phyloP scores from a whole-genome alignment of 2,888 invertebrate genomes.

The Drosophila siamana region DNA sequence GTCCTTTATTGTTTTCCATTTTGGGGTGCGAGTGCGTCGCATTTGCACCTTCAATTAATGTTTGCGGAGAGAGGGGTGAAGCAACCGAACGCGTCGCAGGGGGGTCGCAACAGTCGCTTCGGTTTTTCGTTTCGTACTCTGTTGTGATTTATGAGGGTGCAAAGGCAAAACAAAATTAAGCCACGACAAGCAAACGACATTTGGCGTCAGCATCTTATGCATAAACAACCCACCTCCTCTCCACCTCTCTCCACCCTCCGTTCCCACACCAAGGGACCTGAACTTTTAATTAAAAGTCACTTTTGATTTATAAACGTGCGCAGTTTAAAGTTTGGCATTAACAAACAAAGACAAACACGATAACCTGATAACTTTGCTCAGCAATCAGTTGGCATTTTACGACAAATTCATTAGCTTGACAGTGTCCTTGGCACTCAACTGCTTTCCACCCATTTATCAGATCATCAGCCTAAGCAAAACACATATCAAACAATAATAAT shows the following conservation, averaged over 20 bases:
- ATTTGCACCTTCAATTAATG: constrained; percentile 81
- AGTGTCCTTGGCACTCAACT: not conserved
- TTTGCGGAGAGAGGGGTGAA: constrained; percentile 35
- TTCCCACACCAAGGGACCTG: constrained; percentile 44
- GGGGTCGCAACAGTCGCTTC: constrained; percentile 36
- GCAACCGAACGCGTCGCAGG: constrained; percentile 13
- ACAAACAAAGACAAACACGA: constrained; percentile 41
- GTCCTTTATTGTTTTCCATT: constrained; percentile 74
- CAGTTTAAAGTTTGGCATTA: constrained; percentile 63
- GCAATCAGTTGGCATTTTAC: constrained; percentile 25
- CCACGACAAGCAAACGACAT: constrained; percentile 72
- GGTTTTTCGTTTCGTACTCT: constrained; percentile 30
- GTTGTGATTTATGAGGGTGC: constrained; percentile 80
- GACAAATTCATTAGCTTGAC: constrained; percentile 29
- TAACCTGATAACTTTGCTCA: constrained; percentile 21
- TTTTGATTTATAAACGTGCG: constrained; percentile 78
- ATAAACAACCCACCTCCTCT: constrained; percentile 27
- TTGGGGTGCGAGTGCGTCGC: constrained; percentile 77
- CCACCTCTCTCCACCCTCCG: not conserved
- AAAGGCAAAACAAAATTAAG: constrained; percentile 80
- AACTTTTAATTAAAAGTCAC: constrained; percentile 82
- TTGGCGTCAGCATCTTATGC: constrained; percentile 78
- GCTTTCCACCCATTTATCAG: not conserved
- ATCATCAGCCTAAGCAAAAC: not conserved
- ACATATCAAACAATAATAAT: not conserved